Conservation (phyloP, 1,140 invertebrate genomes). For the Scaptomyza pallida region DNA sequence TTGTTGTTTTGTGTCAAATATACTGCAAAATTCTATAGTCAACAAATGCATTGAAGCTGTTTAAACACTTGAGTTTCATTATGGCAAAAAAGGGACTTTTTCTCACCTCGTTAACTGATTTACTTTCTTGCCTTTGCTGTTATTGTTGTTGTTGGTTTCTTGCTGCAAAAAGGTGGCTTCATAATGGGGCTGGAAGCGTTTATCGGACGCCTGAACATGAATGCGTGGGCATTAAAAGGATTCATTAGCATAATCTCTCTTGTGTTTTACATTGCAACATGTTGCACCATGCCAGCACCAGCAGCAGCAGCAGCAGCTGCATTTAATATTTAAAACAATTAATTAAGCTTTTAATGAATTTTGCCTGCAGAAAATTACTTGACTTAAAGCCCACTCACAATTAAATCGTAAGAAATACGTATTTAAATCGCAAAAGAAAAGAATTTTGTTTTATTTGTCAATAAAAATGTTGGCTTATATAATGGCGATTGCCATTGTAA, state of each 20-base stretch:
- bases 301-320: neutral
- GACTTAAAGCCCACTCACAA: no score
- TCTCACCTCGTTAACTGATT: neutral
- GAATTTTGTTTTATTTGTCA: conserved; percentile 9
- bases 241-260: conserved; percentile 28
- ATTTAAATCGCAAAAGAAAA: neutral
- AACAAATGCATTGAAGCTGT: no score
- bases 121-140: neutral
- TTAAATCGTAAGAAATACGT: neutral
- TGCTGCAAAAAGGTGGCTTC: conserved; percentile 3
- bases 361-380: no score
- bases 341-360: conserved; percentile 54
- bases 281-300: no score
- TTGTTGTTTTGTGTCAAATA: no score
- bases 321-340: conserved; percentile 39
- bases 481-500: conserved; percentile 35
- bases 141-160: neutral
- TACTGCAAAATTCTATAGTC: no score
- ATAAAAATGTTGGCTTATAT: conserved; percentile 30
- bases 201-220: neutral
- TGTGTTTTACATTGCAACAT: conserved; percentile 14
- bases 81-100: neutral
- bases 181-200: neutral
- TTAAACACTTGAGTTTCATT: neutral
- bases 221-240: neutral